These are phyloP conservation scores for Temnothorax curvispinosus DNA, from an alignment of 1,140 invertebrate species.

Conservation along the genomic window DNA sequence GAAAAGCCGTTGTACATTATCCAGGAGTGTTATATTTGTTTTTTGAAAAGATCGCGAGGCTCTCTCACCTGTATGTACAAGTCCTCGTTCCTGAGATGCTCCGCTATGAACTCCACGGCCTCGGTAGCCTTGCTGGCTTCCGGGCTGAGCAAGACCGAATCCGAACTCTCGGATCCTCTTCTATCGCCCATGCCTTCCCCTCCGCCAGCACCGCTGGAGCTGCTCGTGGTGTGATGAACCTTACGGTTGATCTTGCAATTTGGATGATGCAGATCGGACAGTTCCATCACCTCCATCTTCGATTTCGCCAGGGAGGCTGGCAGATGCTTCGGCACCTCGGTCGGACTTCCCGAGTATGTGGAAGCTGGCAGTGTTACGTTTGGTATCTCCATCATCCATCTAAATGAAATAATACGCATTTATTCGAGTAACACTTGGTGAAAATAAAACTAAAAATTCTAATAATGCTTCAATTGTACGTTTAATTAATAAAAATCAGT, in stretches of 20 bases:
- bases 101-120: slow-evolving; percentile 98
- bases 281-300: slow-evolving; percentile 96
- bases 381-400: slow-evolving; percentile 99
- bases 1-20: neutral
- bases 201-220: slow-evolving; percentile 87
- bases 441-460: neutral
- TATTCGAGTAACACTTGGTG: neutral
- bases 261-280: slow-evolving; percentile 97
- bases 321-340: slow-evolving; percentile 91
- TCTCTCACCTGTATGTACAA: slow-evolving; percentile 97
- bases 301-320: slow-evolving; percentile 87
- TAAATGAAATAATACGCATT: neutral
- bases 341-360: slow-evolving; percentile 90
- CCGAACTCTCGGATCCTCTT: slow-evolving; percentile 95
- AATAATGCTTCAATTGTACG: neutral
- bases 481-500: slow-evolving; percentile 3
- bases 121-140: slow-evolving; percentile 98
- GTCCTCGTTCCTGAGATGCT: slow-evolving; percentile 98
- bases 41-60: neutral
- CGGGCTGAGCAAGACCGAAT: slow-evolving; percentile 94
- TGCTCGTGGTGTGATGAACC: slow-evolving; percentile 86
- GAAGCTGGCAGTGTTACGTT: slow-evolving; percentile 94
- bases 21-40: neutral
- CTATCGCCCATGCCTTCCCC: slow-evolving; percentile 87
- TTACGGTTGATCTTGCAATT: slow-evolving; percentile 98